Evolutionary conservation across 1,140 invertebrate species (phyloP).

Genomic region (Ganaspis sp.): DNA sequence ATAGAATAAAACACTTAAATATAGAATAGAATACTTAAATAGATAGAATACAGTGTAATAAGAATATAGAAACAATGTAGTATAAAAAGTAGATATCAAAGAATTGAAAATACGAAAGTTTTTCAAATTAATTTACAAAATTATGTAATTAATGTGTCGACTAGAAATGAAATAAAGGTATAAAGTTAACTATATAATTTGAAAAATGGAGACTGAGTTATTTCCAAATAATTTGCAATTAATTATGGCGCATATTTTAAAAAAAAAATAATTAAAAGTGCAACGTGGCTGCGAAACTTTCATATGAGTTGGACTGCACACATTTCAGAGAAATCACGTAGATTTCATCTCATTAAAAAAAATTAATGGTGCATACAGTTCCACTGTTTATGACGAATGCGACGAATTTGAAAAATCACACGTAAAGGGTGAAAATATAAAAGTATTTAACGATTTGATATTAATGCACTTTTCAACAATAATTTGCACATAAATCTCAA

Average conservation of each 20-base stretch:
- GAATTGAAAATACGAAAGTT: no score
- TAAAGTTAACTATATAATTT: neutral
- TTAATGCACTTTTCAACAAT: no score
- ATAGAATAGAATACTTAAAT: no score
- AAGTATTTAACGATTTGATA: neutral
- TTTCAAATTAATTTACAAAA: no score
- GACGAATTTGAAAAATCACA: neutral
- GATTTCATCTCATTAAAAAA: constrained; percentile 14
- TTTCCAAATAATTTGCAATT: neutral
- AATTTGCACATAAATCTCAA: no score
- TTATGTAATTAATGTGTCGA: no score
- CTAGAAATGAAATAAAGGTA: no score
- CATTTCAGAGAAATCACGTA: neutral
- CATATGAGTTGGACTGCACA: neutral
- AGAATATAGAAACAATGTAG: no score
- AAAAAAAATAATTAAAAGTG: neutral
- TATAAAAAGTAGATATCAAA: no score
- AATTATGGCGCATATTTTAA: neutral
- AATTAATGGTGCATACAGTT: neutral
- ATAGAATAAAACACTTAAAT: no score
- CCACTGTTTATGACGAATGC: neutral
- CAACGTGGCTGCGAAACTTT: neutral
- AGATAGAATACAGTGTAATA: no score
- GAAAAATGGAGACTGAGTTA: neutral
- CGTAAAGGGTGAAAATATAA: neutral